A percentile compares a stretch with the other conserved stretches of the same genome.
Evolutionary conservation across 2,113 vertebrate genomes (phyloP).

Genomic region (Sceloporus undulatus): DNA sequence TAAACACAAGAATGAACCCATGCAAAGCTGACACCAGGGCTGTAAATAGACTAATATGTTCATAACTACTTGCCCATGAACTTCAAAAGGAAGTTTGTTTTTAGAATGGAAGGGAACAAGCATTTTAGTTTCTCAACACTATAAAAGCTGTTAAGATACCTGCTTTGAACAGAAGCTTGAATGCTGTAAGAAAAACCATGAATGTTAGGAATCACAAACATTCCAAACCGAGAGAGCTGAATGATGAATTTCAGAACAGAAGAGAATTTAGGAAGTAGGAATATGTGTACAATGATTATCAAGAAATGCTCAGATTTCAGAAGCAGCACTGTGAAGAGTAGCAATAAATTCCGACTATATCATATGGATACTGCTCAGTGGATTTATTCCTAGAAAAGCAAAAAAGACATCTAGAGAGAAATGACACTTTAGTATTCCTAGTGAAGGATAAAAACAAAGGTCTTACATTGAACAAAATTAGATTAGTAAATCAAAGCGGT

Average conservation of each 20-base stretch:
- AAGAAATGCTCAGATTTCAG: not conserved
- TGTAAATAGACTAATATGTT: too few relatives aligned
- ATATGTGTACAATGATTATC: not conserved
- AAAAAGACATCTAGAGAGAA: not conserved
- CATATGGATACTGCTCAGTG: not conserved
- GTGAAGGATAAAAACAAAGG: not conserved
- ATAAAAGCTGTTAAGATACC: not conserved
- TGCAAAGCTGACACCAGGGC: too few relatives aligned
- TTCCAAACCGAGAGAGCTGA: not conserved
- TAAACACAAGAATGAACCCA: too few relatives aligned
- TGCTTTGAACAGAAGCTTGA: not conserved
- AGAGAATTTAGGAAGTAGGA: too few relatives aligned
- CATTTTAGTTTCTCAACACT: not conserved
- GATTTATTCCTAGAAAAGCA: not conserved
- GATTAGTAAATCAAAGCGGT: slow-evolving; percentile 27
- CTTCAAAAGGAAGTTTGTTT: too few relatives aligned
- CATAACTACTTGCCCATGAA: too few relatives aligned
- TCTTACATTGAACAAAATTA: not conserved
- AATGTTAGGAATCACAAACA: too few relatives aligned
- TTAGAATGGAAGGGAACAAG: too few relatives aligned
- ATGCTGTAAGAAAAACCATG: not conserved
- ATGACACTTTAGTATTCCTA: not conserved
- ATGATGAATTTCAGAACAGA: not conserved
- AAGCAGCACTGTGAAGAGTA: not conserved
- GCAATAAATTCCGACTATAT: not conserved